Percentiles rank a stretch among this genome's conserved stretches.
Conservation (phyloP, 2,888 invertebrate genomes). For the Odontocolon sp. region DNA sequence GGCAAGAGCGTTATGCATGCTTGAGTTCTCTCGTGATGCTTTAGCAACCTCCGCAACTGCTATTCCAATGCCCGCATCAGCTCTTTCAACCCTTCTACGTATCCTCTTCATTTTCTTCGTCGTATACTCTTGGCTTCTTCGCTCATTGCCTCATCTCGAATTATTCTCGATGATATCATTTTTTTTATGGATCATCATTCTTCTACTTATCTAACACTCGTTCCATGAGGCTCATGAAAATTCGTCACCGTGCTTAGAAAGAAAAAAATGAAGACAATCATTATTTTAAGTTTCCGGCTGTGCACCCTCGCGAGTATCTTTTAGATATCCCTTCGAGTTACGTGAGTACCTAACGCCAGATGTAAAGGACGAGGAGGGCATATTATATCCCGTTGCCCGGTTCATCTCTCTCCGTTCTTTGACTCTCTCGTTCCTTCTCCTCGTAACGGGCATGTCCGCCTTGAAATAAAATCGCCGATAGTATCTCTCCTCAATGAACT, state of each 20-base stretch:
- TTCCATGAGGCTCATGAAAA: no score
- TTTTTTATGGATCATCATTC: no score
- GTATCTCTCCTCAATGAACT: slow-evolving; percentile 80
- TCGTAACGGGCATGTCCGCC: slow-evolving; percentile 79
- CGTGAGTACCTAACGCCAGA: slow-evolving; percentile 16
- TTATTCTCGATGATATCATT: neutral
- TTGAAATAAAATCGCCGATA: slow-evolving; percentile 80
- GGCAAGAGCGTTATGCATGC: slow-evolving; percentile 13
- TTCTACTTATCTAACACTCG: no score
- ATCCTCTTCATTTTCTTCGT: slow-evolving; percentile 53
- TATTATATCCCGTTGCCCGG: slow-evolving; percentile 71
- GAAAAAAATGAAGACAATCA: no score
- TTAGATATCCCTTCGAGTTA: neutral
- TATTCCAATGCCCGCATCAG: slow-evolving; percentile 4
- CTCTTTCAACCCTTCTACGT: slow-evolving; percentile 37
- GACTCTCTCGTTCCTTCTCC: slow-evolving; percentile 56
- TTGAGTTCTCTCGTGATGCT: neutral
- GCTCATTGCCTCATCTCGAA: neutral
- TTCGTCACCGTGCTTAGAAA: no score
- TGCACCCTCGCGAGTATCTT: no score
- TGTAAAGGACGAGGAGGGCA: slow-evolving; percentile 32
- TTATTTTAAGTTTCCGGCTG: no score
- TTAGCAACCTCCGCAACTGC: neutral
- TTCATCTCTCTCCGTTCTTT: slow-evolving; percentile 48
- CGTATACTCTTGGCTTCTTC: slow-evolving; percentile 49